These are phyloP conservation scores for Tragelaphus strepsiceros DNA, from an alignment of 2,113 vertebrate species.

Conservation along the genomic window DNA sequence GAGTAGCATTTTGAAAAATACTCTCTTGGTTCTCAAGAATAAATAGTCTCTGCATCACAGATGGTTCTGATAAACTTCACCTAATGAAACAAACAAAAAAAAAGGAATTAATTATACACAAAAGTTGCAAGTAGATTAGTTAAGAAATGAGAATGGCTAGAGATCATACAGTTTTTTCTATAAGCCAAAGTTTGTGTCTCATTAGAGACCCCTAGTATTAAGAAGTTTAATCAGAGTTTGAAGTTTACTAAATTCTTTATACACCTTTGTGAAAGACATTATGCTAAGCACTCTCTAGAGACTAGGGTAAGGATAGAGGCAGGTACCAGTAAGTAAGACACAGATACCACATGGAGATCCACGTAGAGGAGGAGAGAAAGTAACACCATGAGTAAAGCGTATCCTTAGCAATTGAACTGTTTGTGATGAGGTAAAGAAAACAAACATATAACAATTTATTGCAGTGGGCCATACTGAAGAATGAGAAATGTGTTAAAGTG, in stretches of 20 bases:
- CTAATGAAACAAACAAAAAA: slow-evolving; percentile 38
- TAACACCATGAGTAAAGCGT: background rate
- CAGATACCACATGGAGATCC: background rate
- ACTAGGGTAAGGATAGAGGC: background rate
- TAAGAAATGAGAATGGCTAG: slow-evolving; percentile 47
- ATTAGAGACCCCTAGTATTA: background rate
- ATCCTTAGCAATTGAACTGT: background rate
- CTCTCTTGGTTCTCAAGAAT: slow-evolving; percentile 37
- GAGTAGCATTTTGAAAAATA: background rate
- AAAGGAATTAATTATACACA: slow-evolving; percentile 33
- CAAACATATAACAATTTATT: background rate
- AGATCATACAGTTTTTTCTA: background rate
- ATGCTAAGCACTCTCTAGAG: background rate
- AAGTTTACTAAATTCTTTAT: background rate
- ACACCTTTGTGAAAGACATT: background rate
- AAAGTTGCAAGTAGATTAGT: slow-evolving; percentile 15
- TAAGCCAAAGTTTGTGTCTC: background rate
- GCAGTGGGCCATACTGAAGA: background rate
- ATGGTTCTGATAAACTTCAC: slow-evolving; percentile 47
- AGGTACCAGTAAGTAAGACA: background rate
- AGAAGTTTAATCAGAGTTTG: background rate
- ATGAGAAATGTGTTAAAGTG: background rate
- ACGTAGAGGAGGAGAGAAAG: background rate
- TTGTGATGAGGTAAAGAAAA: background rate
- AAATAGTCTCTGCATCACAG: slow-evolving; percentile 10